A percentile compares a stretch with the other conserved stretches of the same genome.
phyloP scores from a whole-genome alignment of 2,113 vertebrate genomes.

The Thryonomys swinderianus region DNA sequence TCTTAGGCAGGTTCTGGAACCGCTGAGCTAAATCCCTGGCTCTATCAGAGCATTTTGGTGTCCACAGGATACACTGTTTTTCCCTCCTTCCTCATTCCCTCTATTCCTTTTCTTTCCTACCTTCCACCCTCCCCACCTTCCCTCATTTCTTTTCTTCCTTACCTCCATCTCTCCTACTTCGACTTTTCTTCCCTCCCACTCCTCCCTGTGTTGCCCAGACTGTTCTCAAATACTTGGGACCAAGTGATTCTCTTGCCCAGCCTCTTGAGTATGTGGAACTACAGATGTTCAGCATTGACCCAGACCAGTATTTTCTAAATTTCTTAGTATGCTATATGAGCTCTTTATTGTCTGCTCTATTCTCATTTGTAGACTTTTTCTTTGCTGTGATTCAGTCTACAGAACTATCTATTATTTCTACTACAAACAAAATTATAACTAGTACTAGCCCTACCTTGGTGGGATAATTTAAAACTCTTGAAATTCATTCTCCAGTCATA shows the following conservation, averaged over 20 bases:
- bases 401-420: neutral
- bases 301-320: neutral
- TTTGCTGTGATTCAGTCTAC: neutral
- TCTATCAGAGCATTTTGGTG: no score
- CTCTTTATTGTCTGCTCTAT: neutral
- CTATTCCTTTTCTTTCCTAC: neutral
- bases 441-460: neutral
- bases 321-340: neutral
- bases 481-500: neutral
- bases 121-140: neutral
- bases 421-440: neutral
- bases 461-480: neutral
- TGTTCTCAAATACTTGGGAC: neutral
- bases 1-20: no score
- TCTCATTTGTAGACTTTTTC: neutral
- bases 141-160: neutral
- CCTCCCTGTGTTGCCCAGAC: neutral
- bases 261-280: neutral
- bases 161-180: neutral
- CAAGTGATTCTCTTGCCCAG: neutral
- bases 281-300: no score
- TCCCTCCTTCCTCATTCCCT: neutral
- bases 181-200: neutral
- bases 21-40: no score
- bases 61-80: neutral